Base-by-base conservation (phyloP, 2,113 vertebrate genomes). In the Hippolais icterina region DNA sequence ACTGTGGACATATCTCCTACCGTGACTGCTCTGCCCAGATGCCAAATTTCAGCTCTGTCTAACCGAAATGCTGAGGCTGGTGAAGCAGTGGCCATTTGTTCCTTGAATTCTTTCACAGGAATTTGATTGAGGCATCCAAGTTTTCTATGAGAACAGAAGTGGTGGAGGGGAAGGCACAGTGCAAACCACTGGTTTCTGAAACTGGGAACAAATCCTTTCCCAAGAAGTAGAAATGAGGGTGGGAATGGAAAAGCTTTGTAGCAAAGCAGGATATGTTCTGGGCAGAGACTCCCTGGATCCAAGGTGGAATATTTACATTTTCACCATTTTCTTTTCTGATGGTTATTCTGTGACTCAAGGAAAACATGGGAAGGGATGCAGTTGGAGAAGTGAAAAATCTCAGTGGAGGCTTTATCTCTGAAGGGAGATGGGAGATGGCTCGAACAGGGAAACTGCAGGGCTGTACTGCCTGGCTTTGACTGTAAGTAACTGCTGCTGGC, bases 401-500 rank as follows among this genome's bases (percentile, higher is more conserved):
- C 88, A 31, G 15, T 23, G 78, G 90, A 66, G 70, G 47, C 28
- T 79, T 84, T 83, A 76, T 95, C 92, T 79, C 2, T 52, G n/a
- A 59, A 71, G 91, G 71, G 93, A 88, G 94, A 56, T 12, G 84
- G 87, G 86, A 92, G 77, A 70, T 68, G 70, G 52, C 39, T 90
- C 1, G 0, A 50, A 17, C 29, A 70, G 87, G 90, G 94, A 75
- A 89, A 69, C 83, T 86, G 81, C 76, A 49, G 80, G 83, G 75
- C 90, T 82, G 52, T 46, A 79, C 31, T 95, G 90, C 90, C 79
- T 75, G 89, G 41, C 88, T 83, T 64, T 14, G 75, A 57, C 79
- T 94, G 82, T 52, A 63, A 95, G 95, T 95, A 94, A 95, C 87
- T 83, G 94, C 94, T 95, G 70, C 93, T 98, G 98, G 97, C 97